Evolutionary conservation across 2,113 vertebrate genomes (phyloP).

Genomic region (Diglossa brunneiventris): DNA sequence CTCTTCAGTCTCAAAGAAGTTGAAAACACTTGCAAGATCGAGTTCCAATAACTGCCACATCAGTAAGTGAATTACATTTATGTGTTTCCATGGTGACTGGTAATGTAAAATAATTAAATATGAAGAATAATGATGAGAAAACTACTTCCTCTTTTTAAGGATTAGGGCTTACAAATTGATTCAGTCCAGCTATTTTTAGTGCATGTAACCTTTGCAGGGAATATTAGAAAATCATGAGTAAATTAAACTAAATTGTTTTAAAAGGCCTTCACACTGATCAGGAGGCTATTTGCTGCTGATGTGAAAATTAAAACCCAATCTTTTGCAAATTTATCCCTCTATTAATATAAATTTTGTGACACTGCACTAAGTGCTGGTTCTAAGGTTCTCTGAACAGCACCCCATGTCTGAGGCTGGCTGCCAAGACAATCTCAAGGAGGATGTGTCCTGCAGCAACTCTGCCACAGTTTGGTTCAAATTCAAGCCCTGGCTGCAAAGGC

Average conservation of each 20-base stretch:
- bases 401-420: rapidly evolving
- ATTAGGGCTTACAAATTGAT: constrained; percentile 72
- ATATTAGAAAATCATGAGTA: constrained; percentile 62
- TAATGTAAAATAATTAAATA: constrained; percentile 77
- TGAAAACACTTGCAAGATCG: constrained; percentile 58
- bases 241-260: constrained; percentile 56
- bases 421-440: neutral
- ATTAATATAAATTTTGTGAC: neutral
- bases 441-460: neutral
- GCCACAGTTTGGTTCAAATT: rapidly evolving
- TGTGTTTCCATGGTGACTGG: constrained; percentile 71
- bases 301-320: constrained; percentile 28
- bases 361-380: neutral
- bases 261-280: constrained; percentile 50
- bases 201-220: constrained; percentile 45
- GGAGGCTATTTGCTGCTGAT: neutral
- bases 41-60: constrained; percentile 52
- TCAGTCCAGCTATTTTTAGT: constrained; percentile 71
- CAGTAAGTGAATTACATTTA: constrained; percentile 56
- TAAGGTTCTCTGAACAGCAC: neutral
- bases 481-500: neutral
- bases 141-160: constrained; percentile 74
- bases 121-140: constrained; percentile 75
- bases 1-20: constrained; percentile 42
- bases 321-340: neutral